Conservation (phyloP, 2,113 vertebrate genomes). For the Protobothrops mucrosquamatus region DNA sequence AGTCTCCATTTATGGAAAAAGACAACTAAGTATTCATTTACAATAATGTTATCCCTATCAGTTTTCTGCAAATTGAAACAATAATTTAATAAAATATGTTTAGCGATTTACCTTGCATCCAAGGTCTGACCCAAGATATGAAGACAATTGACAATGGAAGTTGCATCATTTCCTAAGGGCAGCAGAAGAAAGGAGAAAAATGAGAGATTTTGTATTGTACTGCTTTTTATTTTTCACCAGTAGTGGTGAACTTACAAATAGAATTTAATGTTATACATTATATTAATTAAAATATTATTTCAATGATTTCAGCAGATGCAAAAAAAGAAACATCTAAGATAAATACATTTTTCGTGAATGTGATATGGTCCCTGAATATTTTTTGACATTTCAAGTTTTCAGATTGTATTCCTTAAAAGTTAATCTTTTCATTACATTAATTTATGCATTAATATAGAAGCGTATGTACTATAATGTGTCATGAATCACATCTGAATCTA, state of each 20-base stretch:
- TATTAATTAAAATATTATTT: conserved; percentile 58
- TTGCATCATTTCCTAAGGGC: conserved; percentile 86
- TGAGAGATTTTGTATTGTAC: not conserved
- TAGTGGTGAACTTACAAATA: conserved; percentile 25
- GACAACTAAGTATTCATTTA: not conserved
- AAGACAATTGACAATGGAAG: conserved; percentile 96
- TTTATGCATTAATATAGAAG: not conserved
- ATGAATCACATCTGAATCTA: not conserved
- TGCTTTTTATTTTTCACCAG: not conserved
- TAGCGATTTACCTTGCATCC: conserved; percentile 83
- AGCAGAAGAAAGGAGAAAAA: conserved; percentile 41
- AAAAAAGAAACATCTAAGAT: conserved; percentile 60
- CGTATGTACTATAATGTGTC: not conserved
- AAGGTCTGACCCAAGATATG: conserved; percentile 95
- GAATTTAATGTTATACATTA: conserved; percentile 35
- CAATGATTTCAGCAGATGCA: conserved; percentile 55
- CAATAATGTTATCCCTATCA: not conserved
- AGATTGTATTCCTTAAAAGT: not conserved
- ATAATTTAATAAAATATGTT: conserved; percentile 29
- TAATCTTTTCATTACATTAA: not conserved
- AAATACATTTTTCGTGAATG: conserved; percentile 39
- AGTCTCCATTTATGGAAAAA: not conserved
- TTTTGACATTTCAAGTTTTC: conserved; percentile 54
- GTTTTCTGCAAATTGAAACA: not conserved
- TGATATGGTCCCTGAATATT: conserved; percentile 41